phyloP scores from a whole-genome alignment of 2,888 invertebrate genomes.

The Phoenoteleia sp. region DNA sequence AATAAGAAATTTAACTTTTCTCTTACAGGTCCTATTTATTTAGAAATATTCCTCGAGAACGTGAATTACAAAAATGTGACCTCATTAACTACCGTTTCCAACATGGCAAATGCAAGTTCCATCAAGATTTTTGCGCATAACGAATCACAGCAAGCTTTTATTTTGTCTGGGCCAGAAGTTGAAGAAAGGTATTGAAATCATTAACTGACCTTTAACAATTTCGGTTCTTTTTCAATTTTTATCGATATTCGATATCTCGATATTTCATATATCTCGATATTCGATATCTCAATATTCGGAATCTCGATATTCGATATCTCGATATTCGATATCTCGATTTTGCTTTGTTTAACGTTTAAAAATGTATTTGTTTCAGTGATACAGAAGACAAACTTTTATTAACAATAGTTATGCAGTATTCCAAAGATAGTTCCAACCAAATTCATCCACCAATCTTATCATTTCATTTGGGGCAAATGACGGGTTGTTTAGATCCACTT shows the following conservation, averaged over 20 bases:
- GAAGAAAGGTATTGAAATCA: constrained; percentile 76
- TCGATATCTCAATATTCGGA: too few relatives aligned
- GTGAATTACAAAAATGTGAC: constrained; percentile 84
- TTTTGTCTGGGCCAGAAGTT: constrained; percentile 88
- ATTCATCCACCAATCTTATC: constrained; percentile 87
- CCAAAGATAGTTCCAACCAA: constrained; percentile 81
- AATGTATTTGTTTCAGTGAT: constrained; percentile 70
- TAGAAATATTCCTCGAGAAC: constrained; percentile 89
- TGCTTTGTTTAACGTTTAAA: too few relatives aligned
- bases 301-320: too few relatives aligned
- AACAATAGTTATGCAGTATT: constrained; percentile 83
- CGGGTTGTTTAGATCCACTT: constrained; percentile 89
- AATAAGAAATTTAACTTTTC: constrained; percentile 21
- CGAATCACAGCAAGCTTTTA: constrained; percentile 87
- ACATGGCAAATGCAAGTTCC: constrained; percentile 85
- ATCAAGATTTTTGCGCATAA: constrained; percentile 88
- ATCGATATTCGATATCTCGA: too few relatives aligned
- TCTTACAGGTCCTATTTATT: constrained; percentile 88
- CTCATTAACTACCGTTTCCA: constrained; percentile 84
- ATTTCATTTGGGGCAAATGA: constrained; percentile 87
- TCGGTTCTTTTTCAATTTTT: too few relatives aligned
- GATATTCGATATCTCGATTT: too few relatives aligned
- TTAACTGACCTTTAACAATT: too few relatives aligned
- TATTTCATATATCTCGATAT: too few relatives aligned
- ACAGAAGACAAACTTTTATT: constrained; percentile 78